Conservation (phyloP, 2,797 vertebrate genomes). For the Pipistrellus pipistrellus region DNA sequence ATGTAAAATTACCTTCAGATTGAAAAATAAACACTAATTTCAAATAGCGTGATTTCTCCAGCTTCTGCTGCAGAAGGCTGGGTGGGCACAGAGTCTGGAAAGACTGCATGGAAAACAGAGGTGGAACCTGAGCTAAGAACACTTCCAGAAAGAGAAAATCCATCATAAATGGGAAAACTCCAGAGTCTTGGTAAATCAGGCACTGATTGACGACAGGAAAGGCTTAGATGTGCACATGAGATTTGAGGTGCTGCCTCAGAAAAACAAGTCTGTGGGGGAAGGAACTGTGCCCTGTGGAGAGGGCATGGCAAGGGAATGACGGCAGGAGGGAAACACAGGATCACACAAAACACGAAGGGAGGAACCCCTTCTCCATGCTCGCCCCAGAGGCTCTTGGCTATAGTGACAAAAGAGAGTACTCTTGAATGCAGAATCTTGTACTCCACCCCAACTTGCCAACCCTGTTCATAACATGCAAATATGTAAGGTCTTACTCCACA, state of each 20-base stretch:
- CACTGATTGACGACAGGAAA: background rate
- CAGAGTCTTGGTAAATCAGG: background rate
- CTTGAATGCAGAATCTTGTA: background rate
- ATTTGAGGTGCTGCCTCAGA: background rate
- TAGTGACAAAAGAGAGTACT: background rate
- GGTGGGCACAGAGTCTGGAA: background rate
- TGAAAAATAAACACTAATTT: background rate
- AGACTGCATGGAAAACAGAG: background rate
- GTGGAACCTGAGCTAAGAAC: background rate
- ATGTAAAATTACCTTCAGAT: background rate
- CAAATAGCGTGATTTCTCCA: background rate
- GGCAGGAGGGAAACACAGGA: background rate
- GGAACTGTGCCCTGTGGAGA: too few relatives aligned
- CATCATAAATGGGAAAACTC: background rate
- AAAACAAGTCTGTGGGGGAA: background rate
- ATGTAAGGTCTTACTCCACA: background rate
- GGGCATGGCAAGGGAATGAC: fast-evolving
- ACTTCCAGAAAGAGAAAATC: background rate
- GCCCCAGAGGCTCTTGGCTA: background rate
- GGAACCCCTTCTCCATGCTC: background rate
- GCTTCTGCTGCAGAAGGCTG: background rate
- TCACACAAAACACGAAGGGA: background rate
- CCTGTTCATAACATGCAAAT: background rate
- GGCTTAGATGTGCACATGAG: background rate
- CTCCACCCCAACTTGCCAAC: background rate